These are phyloP conservation scores for Tachypleus tridentatus DNA, from an alignment of 1,140 invertebrate genomes.

Conservation along the genomic window DNA sequence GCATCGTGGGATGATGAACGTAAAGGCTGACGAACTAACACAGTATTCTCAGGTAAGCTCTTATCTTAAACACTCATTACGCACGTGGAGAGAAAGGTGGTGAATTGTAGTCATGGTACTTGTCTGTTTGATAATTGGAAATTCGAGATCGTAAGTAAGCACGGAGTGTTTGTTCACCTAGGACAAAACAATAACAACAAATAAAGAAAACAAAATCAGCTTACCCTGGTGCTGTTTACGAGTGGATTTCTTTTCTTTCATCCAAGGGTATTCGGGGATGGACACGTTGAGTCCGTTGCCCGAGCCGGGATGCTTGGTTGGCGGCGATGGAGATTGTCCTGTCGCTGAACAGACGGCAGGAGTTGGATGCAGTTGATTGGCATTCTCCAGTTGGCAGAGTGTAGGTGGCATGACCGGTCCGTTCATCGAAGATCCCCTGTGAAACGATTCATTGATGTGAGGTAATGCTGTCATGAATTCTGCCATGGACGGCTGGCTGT, in stretches of 20 bases:
- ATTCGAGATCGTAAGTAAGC: too few relatives aligned
- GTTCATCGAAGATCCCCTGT: constrained; percentile 31
- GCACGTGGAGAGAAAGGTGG: too few relatives aligned
- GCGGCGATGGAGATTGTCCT: constrained; percentile 14
- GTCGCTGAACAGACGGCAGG: constrained; percentile 8
- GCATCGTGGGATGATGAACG: too few relatives aligned
- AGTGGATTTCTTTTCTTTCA: constrained; percentile 94
- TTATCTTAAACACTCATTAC: too few relatives aligned
- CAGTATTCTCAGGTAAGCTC: too few relatives aligned
- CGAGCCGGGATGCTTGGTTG: constrained; percentile 14
- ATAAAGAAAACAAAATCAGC: constrained; percentile 17
- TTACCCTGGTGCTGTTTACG: constrained; percentile 81
- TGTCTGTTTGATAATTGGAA: too few relatives aligned
- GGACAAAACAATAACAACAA: too few relatives aligned
- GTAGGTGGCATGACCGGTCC: constrained; percentile 29
- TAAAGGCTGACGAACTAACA: too few relatives aligned
- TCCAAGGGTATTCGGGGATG: constrained; percentile 73
- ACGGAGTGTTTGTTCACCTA: too few relatives aligned
- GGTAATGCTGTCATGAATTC: constrained; percentile 66
- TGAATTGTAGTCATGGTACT: too few relatives aligned
- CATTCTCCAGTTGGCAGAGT: constrained; percentile 20
- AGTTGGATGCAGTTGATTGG: constrained; percentile 10
- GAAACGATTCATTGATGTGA: constrained; percentile 29
- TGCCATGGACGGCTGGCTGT: constrained; percentile 82
- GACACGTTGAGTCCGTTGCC: constrained; percentile 10